Evolutionary conservation across 2,113 vertebrate species (phyloP).

Genomic region (Hydropotes inermis): DNA sequence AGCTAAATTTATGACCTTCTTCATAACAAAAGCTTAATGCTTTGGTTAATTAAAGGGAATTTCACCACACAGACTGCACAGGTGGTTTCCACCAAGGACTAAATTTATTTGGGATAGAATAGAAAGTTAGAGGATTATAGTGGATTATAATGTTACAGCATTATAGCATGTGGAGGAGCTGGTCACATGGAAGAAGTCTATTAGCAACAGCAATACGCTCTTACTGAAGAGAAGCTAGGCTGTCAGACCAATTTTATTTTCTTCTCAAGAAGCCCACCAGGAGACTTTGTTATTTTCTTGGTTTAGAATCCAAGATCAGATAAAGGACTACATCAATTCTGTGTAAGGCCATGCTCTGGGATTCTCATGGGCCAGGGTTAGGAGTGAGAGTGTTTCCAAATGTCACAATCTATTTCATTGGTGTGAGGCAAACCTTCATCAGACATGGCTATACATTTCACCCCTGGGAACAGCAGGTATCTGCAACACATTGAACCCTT

Average conservation of each 20-base stretch:
- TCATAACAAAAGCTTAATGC: not conserved
- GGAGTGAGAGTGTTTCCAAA: not conserved
- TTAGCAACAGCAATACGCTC: not conserved
- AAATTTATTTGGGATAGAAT: not conserved
- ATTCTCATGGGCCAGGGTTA: not conserved
- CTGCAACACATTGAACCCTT: not conserved
- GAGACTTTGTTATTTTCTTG: conserved; percentile 34
- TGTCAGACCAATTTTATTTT: conserved; percentile 17
- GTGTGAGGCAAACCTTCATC: not conserved
- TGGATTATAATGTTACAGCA: not conserved
- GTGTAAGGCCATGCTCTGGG: not conserved
- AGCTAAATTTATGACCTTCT: not conserved
- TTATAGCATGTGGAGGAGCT: not conserved
- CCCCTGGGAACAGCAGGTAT: not conserved
- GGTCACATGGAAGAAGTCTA: not conserved
- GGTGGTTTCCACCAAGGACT: not conserved
- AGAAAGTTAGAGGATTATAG: not conserved
- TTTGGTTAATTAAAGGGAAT: not conserved
- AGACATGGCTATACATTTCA: not conserved
- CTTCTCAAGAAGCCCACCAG: not conserved
- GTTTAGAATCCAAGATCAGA: conserved; percentile 13
- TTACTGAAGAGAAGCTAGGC: not conserved
- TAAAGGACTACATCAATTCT: not conserved
- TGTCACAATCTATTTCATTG: conserved; percentile 26
- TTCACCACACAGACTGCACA: not conserved